A percentile compares a stretch with the other conserved stretches of the same genome.
phyloP scores from a whole-genome alignment of 1,140 invertebrate genomes.

The Vanessa tameamea region DNA sequence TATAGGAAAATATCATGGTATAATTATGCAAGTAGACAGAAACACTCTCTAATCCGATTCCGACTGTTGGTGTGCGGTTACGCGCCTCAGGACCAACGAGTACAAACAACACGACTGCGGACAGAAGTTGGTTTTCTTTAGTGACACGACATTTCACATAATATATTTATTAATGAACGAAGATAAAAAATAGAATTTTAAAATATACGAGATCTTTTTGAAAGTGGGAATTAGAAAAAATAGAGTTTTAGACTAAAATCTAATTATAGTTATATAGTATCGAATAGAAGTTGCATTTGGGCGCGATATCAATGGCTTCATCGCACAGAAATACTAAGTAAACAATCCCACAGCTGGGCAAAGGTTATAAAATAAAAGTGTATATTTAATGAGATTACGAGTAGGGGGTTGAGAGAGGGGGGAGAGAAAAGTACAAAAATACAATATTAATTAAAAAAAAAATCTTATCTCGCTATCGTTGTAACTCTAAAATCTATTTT shows the following conservation, averaged over 20 bases:
- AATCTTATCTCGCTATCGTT: not conserved
- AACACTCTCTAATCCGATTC: too few species aligned
- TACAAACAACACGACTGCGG: too few species aligned
- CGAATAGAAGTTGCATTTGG: not conserved
- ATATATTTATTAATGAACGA: not conserved
- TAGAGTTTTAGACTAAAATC: constrained; percentile 12
- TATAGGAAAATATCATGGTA: too few species aligned
- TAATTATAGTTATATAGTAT: constrained; percentile 6
- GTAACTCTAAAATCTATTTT: not conserved
- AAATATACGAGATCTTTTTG: constrained; percentile 6
- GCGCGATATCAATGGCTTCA: not conserved
- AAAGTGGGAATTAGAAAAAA: constrained; percentile 24
- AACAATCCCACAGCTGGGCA: too few species aligned
- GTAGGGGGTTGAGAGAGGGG: not conserved
- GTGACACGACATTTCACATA: constrained; percentile 7
- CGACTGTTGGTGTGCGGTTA: too few species aligned
- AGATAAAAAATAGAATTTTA: constrained; percentile 2
- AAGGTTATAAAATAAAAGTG: not conserved
- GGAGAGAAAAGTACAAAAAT: not conserved
- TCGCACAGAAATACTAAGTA: too few species aligned
- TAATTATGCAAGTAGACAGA: too few species aligned
- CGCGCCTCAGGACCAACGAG: too few species aligned
- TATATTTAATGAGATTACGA: not conserved
- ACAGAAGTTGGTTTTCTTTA: not conserved
- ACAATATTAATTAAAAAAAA: constrained; percentile 2